Conservation (phyloP, 2,797 vertebrate species). For the Heliangelus exortis region DNA sequence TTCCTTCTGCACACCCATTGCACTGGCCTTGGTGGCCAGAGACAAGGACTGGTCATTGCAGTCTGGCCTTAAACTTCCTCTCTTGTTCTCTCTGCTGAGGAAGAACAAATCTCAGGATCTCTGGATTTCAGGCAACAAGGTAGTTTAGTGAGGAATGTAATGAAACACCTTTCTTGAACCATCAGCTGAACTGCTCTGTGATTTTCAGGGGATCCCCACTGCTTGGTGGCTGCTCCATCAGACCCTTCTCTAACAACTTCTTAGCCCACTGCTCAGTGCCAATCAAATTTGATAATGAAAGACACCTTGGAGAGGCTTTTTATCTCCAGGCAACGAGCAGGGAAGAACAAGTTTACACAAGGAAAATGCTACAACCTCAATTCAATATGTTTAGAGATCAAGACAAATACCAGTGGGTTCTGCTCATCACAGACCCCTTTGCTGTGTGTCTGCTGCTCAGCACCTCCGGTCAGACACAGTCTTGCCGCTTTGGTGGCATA, state of each 20-base stretch:
- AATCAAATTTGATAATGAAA: neutral
- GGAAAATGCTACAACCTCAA: neutral
- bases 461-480: conserved; percentile 21
- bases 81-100: neutral
- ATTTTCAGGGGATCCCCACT: neutral
- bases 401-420: neutral
- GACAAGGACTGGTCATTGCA: neutral
- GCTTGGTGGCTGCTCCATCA: neutral
- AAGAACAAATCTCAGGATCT: neutral
- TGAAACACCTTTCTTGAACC: neutral
- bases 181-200: neutral
- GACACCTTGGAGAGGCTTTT: neutral
- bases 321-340: neutral
- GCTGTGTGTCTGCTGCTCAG: neutral
- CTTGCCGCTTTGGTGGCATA: neutral
- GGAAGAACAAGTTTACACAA: neutral
- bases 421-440: neutral
- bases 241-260: neutral
- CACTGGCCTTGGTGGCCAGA: neutral
- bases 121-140: neutral
- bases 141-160: neutral
- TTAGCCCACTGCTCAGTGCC: neutral
- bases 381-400: neutral
- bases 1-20: neutral
- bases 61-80: neutral